These are phyloP conservation scores for Paelopatides confundens DNA, from an alignment of 53 echinoderm and acorn worm species.

Conservation along the genomic window DNA sequence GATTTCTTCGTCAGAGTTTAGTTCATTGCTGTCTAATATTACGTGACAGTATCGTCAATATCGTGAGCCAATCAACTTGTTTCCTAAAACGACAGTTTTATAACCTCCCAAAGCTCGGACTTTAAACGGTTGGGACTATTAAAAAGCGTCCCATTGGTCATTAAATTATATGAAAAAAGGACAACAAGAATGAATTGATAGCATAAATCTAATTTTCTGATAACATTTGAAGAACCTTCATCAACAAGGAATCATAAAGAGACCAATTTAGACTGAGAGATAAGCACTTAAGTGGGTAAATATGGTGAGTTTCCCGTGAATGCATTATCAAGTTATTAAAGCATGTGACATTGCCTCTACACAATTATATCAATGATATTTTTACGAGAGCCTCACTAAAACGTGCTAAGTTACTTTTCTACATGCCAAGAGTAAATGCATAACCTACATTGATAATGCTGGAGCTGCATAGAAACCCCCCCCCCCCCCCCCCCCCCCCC, in stretches of 20 bases:
- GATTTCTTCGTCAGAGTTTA: background rate
- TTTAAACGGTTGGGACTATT: slow-evolving; percentile 11
- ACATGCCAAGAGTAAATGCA: too few species aligned
- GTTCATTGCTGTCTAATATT: background rate
- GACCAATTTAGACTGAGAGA: background rate
- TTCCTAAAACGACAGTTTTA: slow-evolving; percentile 12
- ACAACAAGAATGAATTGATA: background rate
- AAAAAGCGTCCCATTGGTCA: background rate
- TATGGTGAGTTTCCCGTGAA: too few species aligned
- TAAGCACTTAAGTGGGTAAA: background rate
- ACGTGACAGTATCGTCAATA: background rate
- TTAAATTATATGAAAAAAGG: background rate
- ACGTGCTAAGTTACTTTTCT: too few species aligned
- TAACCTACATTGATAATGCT: too few species aligned
- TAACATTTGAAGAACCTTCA: background rate
- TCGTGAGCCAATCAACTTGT: slow-evolving; percentile 3
- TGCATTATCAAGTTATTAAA: too few species aligned
- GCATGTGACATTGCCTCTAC: too few species aligned
- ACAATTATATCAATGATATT: too few species aligned
- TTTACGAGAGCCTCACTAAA: too few species aligned
- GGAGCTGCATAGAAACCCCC: too few species aligned
- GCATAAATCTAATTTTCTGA: background rate
- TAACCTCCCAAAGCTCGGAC: background rate
- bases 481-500: too few species aligned
- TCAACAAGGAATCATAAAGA: background rate